These are phyloP conservation scores for Buphagus erythrorhynchus DNA, from an alignment of 2,797 vertebrate species.

Conservation along the genomic window DNA sequence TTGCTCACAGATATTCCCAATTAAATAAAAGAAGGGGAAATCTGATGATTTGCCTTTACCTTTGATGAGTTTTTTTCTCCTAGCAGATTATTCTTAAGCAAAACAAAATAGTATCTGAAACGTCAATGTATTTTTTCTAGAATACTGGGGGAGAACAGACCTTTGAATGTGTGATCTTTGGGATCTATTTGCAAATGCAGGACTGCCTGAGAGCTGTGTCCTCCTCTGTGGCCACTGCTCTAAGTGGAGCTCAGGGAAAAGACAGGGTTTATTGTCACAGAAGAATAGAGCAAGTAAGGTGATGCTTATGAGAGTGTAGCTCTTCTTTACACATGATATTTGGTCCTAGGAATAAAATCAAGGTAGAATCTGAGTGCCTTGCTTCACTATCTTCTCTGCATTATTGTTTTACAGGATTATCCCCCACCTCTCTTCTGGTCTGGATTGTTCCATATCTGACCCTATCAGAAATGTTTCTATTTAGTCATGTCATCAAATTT, in stretches of 20 bases:
- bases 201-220: background rate
- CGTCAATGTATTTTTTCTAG: background rate
- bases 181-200: background rate
- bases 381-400: background rate
- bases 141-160: background rate
- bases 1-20: background rate
- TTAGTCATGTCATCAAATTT: background rate
- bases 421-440: fast-evolving
- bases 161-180: background rate
- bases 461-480: background rate
- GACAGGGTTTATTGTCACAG: background rate
- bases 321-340: background rate
- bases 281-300: background rate
- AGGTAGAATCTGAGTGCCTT: background rate
- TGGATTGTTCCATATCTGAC: background rate
- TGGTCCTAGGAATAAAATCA: background rate
- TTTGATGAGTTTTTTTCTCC: background rate
- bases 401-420: background rate
- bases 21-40: background rate
- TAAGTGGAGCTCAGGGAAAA: background rate
- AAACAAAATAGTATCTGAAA: background rate
- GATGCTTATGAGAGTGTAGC: background rate
- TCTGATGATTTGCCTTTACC: background rate
- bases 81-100: background rate
- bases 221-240: background rate